Conservation (phyloP, 2,113 vertebrate species). For the Rhipidura dahli region DNA sequence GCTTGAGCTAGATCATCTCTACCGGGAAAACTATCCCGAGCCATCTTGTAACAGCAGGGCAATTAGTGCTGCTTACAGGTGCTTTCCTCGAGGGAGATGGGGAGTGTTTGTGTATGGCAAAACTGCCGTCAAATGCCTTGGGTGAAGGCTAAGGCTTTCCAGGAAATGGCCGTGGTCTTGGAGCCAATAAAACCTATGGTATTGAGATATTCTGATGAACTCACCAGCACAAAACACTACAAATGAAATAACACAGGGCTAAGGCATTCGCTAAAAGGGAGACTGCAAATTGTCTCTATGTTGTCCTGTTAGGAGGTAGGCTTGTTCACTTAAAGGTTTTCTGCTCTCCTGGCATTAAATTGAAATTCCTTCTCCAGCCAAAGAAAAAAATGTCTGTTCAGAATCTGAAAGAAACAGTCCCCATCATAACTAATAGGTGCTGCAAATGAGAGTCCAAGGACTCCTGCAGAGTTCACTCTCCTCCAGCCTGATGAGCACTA, state of each 20-base stretch:
- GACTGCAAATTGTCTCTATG: neutral
- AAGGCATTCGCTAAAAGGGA: neutral
- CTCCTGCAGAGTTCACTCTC: neutral
- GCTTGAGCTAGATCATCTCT: accelerated
- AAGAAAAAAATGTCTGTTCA: neutral
- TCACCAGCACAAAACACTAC: neutral
- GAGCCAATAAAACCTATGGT: no score
- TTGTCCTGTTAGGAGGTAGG: neutral
- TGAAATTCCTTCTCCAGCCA: neutral
- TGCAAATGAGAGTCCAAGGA: neutral
- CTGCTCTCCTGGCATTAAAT: neutral
- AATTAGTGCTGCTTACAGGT: accelerated
- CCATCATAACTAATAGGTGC: neutral
- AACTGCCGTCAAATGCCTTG: accelerated
- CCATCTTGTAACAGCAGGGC: neutral
- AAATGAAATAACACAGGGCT: neutral
- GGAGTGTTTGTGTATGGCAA: accelerated
- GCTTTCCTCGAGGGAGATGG: neutral
- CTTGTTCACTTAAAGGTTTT: neutral
- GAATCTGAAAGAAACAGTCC: neutral
- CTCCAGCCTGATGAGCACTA: neutral
- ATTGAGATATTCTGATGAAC: neutral
- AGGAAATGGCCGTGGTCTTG: accelerated
- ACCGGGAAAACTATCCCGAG: accelerated
- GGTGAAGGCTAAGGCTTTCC: neutral